Evolutionary conservation across 2,888 invertebrate species (phyloP), one percentile per base, ranked within the genome.

Genomic region (Ophion ellenae): DNA sequence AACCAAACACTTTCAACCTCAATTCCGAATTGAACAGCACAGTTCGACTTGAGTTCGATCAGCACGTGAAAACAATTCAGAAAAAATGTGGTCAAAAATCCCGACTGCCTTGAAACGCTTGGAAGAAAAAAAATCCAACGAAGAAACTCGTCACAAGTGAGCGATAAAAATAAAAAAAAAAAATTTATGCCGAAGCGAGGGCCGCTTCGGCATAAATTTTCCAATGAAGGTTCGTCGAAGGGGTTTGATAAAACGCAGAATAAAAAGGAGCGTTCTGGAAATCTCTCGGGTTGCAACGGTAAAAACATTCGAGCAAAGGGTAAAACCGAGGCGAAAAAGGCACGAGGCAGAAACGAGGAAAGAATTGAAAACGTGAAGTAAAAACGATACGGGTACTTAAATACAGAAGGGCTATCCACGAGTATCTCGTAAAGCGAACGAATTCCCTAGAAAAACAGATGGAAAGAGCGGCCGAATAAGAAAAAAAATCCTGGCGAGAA

Each of bases 391-490:
- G 67, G 67, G 77, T 59, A 45, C 67, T 69, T 78, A 69, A 77
- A 77, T 78, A 45, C 67, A 57, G 77, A n/a, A 36, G 36, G 24
- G 47, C 17, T 24, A 36, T 36, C 67, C 24, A 28, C 40, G 75
- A 64, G 64, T 64, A 64, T 76, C 75, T 76, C 75, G 47, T 76
- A 76, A 76, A 76, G 47, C 53, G 57, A 75, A 64, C 64, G 63
- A 76, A 67, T 66, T 59, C 28, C 28, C 40, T 28, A 73, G 57
- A 36, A 71, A 71, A 71, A 73, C 47, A 53, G 63, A n/a, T 64
- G 63, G 63, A 70, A 59, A 47, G 70, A 28, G 64, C 36, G 47
- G n/a, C 9, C 20, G 53, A 71, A 80, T 28, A 57, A 80, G 20
- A 69, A 67, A 47, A 66, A 53, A 66, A 53, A 64, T 53, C 53